Conservation (phyloP, 2,797 vertebrate genomes). For the Pipistrellus pygmaeus region DNA sequence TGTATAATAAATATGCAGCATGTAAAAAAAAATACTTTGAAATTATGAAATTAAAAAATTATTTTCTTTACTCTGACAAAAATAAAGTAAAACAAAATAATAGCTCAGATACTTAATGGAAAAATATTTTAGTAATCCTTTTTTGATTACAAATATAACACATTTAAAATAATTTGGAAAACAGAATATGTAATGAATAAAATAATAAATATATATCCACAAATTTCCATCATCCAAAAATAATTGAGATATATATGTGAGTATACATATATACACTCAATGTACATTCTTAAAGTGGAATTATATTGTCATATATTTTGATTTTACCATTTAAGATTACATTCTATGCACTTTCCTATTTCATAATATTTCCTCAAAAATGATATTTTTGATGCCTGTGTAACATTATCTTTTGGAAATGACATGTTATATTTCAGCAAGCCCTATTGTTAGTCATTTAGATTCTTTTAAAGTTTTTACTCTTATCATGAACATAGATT, state of each 20-base stretch:
- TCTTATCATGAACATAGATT: not conserved
- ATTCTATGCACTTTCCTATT: not conserved
- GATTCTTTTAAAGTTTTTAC: conserved; percentile 1
- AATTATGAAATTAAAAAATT: conserved; percentile 14
- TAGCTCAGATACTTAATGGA: not conserved
- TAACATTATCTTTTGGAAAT: conserved; percentile 16
- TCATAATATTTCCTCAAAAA: conserved; percentile 29
- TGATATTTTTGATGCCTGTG: not conserved
- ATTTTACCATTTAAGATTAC: conserved; percentile 4
- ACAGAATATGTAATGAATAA: not conserved
- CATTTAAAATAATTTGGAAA: conserved; percentile 3
- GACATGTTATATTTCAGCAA: not conserved
- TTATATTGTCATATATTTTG: conserved; percentile 21
- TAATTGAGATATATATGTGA: not conserved
- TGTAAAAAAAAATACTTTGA: not conserved
- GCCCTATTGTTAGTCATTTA: not conserved
- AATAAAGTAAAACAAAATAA: conserved; percentile 41
- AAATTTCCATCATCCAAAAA: conserved; percentile 10
- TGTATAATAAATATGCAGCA: not conserved
- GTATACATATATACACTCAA: not conserved
- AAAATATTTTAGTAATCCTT: conserved; percentile 43
- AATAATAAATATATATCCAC: conserved; percentile 27
- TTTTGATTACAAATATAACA: conserved; percentile 26
- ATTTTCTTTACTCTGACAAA: conserved; percentile 32
- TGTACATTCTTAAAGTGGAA: not conserved